phyloP scores from a whole-genome alignment of 2,113 vertebrate genomes.

The Eleginops maclovinus region DNA sequence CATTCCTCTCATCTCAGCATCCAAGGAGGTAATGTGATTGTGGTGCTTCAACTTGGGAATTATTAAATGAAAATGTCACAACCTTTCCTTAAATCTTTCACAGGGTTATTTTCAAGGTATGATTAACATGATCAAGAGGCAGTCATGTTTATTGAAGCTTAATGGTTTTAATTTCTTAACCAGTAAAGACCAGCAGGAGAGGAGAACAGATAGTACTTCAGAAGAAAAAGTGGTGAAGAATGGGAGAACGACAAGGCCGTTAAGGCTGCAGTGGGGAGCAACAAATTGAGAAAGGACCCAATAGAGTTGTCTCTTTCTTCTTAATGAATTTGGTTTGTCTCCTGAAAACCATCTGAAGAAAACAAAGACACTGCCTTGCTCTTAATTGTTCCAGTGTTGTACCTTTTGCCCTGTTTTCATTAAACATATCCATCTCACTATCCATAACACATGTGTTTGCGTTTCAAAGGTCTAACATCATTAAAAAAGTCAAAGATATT shows the following conservation, averaged over 20 bases:
- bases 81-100: not conserved
- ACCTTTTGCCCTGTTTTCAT: not conserved
- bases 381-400: constrained; percentile 8
- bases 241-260: constrained; percentile 46
- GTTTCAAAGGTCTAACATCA: not conserved
- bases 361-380: constrained; percentile 12
- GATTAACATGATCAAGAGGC: constrained; percentile 17
- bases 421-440: not conserved
- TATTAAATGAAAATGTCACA: not conserved
- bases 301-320: constrained; percentile 32
- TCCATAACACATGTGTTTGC: not conserved
- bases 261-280: constrained; percentile 38
- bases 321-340: constrained; percentile 47
- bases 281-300: constrained; percentile 46
- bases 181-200: constrained; percentile 10
- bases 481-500: not conserved
- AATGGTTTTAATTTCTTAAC: constrained; percentile 18
- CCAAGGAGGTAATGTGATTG: not conserved
- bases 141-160: not conserved
- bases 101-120: constrained; percentile 9
- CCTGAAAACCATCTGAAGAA: constrained; percentile 38
- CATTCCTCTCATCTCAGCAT: constrained; percentile 21
- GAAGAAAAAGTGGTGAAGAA: constrained; percentile 11
- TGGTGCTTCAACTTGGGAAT: not conserved
- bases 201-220: constrained; percentile 32